Evolutionary conservation across 2,888 invertebrate species (phyloP).

Genomic region (Pterostichus madidus): DNA sequence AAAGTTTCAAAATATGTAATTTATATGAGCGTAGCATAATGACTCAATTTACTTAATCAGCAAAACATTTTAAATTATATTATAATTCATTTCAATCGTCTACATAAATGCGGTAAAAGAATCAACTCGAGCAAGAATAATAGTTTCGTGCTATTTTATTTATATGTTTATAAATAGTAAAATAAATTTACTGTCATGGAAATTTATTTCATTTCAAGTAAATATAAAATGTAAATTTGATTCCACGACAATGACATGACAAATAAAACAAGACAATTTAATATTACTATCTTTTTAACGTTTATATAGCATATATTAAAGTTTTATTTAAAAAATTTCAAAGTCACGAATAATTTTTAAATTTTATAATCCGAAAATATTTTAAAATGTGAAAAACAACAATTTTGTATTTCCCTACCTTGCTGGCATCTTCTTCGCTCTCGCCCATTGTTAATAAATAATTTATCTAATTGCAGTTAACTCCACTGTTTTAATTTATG

Average conservation of each 20-base stretch:
- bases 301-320: neutral
- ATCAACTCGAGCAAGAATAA: neutral
- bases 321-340: too few species aligned
- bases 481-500: slow-evolving; percentile 7
- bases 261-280: neutral
- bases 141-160: neutral
- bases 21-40: too few species aligned
- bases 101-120: neutral
- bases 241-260: neutral
- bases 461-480: neutral
- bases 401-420: slow-evolving; percentile 12
- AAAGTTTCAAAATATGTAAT: too few species aligned
- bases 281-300: neutral
- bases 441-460: slow-evolving; percentile 27
- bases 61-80: too few species aligned
- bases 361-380: too few species aligned
- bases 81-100: too few species aligned
- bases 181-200: neutral
- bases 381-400: too few species aligned
- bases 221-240: too few species aligned
- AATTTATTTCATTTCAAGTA: neutral
- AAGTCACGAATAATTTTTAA: too few species aligned
- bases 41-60: too few species aligned
- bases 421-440: slow-evolving; percentile 47
- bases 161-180: too few species aligned